These are phyloP conservation scores for Mormyrops boulengeri DNA, from an alignment of 2,797 vertebrate species.

Conservation along the genomic window DNA sequence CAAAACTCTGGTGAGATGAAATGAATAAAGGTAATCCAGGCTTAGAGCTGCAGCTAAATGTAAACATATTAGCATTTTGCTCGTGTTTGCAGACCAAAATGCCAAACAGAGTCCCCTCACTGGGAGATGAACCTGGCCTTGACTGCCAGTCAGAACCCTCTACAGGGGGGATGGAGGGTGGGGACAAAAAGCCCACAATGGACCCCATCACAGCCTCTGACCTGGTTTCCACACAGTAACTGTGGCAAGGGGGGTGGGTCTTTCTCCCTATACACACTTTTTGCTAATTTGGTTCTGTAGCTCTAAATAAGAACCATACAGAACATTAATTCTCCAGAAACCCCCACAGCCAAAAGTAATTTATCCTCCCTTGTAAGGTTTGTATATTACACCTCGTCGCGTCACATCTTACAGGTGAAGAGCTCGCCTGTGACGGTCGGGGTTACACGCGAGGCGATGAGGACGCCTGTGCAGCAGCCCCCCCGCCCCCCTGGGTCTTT, in stretches of 20 bases:
- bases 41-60: neutral
- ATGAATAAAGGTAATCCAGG: constrained; percentile 9
- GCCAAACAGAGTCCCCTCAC: neutral
- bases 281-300: neutral
- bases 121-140: neutral
- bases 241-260: neutral
- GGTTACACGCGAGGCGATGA: neutral
- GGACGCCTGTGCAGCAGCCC: neutral
- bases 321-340: neutral
- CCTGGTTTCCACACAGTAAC: constrained; percentile 1
- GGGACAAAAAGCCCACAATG: neutral
- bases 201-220: neutral
- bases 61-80: constrained; percentile 6
- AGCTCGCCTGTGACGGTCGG: neutral
- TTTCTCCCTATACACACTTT: neutral
- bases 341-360: neutral
- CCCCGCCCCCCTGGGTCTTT: neutral
- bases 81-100: neutral
- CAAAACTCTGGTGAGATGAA: neutral
- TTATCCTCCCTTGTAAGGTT: neutral
- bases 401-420: neutral
- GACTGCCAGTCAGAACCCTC: neutral
- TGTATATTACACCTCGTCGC: neutral
- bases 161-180: neutral
- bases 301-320: neutral